Base-by-base conservation (phyloP, 2,888 invertebrate species). In the Melanostoma scalare region DNA sequence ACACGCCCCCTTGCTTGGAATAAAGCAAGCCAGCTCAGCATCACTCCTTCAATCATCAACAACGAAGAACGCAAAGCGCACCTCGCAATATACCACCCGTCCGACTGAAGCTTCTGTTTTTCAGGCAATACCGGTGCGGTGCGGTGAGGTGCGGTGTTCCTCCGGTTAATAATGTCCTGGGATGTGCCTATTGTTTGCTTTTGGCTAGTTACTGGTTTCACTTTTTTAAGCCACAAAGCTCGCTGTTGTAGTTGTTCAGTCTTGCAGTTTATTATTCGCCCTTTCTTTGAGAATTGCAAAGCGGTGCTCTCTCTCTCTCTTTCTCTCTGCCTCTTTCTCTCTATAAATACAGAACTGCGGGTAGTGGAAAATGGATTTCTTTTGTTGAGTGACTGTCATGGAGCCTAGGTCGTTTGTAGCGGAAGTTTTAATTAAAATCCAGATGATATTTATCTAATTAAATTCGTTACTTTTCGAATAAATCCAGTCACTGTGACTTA, bases 141-240 rank as follows among this genome's bases (percentile, higher is more conserved):
- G 20, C 20, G 20, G 20, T 20, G 20, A 20, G 20, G 20, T 20
- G 20, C 20, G 33, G 20, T 65, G 31, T 44, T 63, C 65, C 9
- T 48, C 46, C 40, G 71, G 81, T 81, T 76, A 76, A 81, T 71
- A 71, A 81, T 72, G 61, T 61, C 76, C 58, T 44, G 61, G 46
- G 71, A 71, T 67, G 9, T 48, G 35, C 6, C 53, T 42, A 76
- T 81, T 81, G 81, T 81, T 76, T 81, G 65, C 67, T 61, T 55
- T 76, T 35, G 38, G 65, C 33, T 50, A 58, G 76, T 55, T 36
- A 58, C 60, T 76, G 67, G 53, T 61, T 72, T 81, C 71, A 55
- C 52, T 71, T 63, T 72, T 67, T 58, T 30, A 56, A 63, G 55
- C 69, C 46, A 40, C 60, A 55, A 31, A 46, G 48, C 33, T n/a